Evolutionary conservation across 1,140 invertebrate genomes (phyloP).

Genomic region (Papilio xuthus): DNA sequence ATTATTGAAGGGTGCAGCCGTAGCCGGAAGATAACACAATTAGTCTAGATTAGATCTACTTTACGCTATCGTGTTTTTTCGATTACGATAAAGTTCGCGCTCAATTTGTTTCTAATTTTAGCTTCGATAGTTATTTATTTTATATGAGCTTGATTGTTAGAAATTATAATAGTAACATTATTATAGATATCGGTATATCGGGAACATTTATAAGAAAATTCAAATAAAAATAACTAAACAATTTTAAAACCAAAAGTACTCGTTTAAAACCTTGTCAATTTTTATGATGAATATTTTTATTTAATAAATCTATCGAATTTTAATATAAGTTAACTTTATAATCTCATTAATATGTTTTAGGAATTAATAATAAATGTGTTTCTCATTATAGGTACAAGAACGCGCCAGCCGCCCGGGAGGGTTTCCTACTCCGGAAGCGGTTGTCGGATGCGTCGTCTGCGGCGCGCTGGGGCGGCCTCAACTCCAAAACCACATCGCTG

Average conservation of each 20-base stretch:
- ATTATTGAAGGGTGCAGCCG: background rate
- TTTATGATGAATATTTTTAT: too few relatives aligned
- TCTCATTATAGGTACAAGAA: constrained; percentile 86
- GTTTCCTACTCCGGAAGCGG: constrained; percentile 85
- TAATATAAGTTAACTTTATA: too few relatives aligned
- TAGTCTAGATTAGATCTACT: constrained; percentile 18
- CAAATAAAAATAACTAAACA: too few relatives aligned
- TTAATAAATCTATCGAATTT: too few relatives aligned
- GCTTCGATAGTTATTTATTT: background rate
- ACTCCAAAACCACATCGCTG: constrained; percentile 90
- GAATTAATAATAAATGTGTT: background rate
- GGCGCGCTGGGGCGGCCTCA: constrained; percentile 86
- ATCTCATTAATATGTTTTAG: too few relatives aligned
- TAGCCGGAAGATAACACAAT: constrained; percentile 3
- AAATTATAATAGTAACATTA: background rate
- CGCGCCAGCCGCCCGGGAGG: constrained; percentile 86
- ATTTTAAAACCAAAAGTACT: too few relatives aligned
- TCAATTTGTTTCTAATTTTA: constrained; percentile 17
- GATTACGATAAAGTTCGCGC: constrained; percentile 17
- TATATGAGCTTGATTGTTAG: background rate
- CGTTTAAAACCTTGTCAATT: too few relatives aligned
- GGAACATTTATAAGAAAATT: too few relatives aligned
- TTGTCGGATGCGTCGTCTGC: constrained; percentile 86
- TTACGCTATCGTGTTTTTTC: constrained; percentile 2
- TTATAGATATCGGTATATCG: background rate